Evolutionary conservation across 2,888 invertebrate genomes (phyloP).

Genomic region (Periphyllus acericola): DNA sequence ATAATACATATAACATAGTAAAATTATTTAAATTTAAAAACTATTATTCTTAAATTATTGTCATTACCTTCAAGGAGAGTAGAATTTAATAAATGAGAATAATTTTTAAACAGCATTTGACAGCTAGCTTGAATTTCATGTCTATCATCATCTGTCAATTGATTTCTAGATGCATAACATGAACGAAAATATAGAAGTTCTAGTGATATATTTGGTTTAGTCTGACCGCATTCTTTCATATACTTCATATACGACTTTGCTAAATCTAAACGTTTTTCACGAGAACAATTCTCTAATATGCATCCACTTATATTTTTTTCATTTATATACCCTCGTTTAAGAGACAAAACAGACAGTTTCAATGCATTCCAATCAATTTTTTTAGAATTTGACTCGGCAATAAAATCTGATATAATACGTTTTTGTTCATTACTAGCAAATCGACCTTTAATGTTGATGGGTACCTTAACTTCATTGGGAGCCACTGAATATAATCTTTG

Average conservation of each 20-base stretch:
- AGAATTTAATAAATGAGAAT: conserved; percentile 61
- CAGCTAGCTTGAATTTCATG: conserved; percentile 60
- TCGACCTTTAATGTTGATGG: neutral
- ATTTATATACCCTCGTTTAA: conserved; percentile 48
- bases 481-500: neutral
- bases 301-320: conserved; percentile 49
- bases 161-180: conserved; percentile 68
- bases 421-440: conserved; percentile 49
- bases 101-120: conserved; percentile 59
- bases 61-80: conserved; percentile 40
- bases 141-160: conserved; percentile 66
- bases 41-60: neutral
- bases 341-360: conserved; percentile 26
- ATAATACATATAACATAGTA: neutral
- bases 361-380: conserved; percentile 31
- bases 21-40: neutral
- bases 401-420: conserved; percentile 39
- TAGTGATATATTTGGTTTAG: conserved; percentile 72
- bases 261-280: conserved; percentile 42
- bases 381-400: neutral
- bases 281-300: conserved; percentile 27
- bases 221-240: conserved; percentile 68
- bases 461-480: neutral
- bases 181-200: conserved; percentile 72
- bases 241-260: conserved; percentile 70